A percentile compares a stretch with the other conserved stretches of the same genome.
Conservation (phyloP, 2,113 vertebrate genomes). For the Tachycineta bicolor region DNA sequence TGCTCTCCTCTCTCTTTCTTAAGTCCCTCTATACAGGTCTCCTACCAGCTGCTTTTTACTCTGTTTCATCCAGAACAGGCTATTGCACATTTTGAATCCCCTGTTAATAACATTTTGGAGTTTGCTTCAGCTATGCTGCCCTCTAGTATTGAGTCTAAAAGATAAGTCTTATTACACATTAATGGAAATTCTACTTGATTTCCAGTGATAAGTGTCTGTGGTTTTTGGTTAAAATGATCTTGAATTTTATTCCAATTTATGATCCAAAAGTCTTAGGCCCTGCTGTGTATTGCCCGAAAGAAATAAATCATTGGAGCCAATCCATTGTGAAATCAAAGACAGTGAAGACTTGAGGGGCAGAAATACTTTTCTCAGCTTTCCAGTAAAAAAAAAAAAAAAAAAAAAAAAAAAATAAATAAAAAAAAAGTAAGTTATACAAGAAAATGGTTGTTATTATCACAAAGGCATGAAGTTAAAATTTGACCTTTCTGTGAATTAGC, state of each 20-base stretch:
- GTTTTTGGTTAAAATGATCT: neutral
- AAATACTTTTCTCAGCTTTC: neutral
- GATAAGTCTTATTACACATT: neutral
- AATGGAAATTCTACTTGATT: neutral
- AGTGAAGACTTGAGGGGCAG: neutral
- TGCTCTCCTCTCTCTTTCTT: neutral
- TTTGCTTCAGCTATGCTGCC: conserved; percentile 7
- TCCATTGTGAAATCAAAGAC: neutral
- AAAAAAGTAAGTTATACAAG: neutral
- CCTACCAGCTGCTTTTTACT: neutral
- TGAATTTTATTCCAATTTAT: neutral
- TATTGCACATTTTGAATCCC: neutral
- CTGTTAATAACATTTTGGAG: neutral
- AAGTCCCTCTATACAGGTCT: neutral
- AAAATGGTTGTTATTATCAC: conserved; percentile 1
- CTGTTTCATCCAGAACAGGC: neutral
- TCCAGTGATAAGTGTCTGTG: neutral
- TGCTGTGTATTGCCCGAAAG: neutral
- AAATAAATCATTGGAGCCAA: neutral
- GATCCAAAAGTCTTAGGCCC: neutral
- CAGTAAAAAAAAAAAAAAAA: neutral
- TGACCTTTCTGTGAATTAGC: neutral
- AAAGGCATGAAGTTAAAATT: neutral
- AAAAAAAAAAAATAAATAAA: neutral
- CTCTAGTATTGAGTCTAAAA: conserved; percentile 1